Base-by-base conservation (phyloP, 2,797 vertebrate genomes). In the Catamblyrhynchus diadema region DNA sequence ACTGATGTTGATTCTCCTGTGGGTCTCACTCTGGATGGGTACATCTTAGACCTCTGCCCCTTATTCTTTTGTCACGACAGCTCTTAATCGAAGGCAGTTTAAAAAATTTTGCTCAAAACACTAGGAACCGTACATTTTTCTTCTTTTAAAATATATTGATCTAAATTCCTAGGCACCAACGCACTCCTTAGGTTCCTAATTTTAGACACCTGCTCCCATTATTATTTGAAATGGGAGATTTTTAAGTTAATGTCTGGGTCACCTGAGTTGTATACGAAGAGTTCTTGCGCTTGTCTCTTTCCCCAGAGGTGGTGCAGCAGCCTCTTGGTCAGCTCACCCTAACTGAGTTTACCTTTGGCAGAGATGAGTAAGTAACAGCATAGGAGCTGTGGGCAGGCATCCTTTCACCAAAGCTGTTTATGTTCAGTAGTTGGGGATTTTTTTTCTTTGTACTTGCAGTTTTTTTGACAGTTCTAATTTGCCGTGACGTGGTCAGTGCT, bases 391-490 rank as follows among this genome's bases (percentile, higher is more conserved):
- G 88, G 85, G 65, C 86, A 54, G 1, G 3, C 85, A 64, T 86
- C 69, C 27, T 54, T 96, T 45, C 56, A 23, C 30, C 67, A 75
- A 95, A 94, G 84, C 89, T 97, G 91, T 97, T 98, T 96, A 94
- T 71, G 72, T 96, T 97, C 84, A 56, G 4, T 79, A 94, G 93
- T 90, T 96, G 57, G 73, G 86, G 37, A 60, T 86, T 82, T 96
- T 69, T 94, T 88, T 97, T 69, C 94, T 96, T 97, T 97, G 96
- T 97, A 84, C 97, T 96, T 96, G 95, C 95, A 96, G 95, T 95
- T 97, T 97, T 87, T 98, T 98, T 98, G 98, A 98, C 94, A 82
- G 97, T 98, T 98, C 95, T 98, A 96, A 97, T 98, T 98, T 98
- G 98, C 98, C 97, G 33, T 98, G 98, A 98, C 97, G 98, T 97